Base-by-base conservation (phyloP, 2,888 invertebrate species). In the Polylopha cassiicola region DNA sequence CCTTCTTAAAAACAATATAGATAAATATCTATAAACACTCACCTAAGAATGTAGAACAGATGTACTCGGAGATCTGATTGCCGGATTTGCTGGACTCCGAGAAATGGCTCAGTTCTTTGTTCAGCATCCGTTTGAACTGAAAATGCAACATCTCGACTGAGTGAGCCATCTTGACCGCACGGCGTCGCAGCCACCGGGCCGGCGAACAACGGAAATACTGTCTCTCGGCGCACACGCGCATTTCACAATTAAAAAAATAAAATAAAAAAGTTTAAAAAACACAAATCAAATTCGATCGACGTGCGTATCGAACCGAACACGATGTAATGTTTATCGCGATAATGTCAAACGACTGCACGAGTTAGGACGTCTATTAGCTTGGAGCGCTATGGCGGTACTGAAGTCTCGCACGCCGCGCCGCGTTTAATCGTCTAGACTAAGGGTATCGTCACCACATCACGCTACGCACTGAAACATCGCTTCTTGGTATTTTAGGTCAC, bases 71-170 rank as follows among this genome's bases (percentile, higher is more conserved):
- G 78, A 99, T 98, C 89, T 99, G 98, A 87, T 98, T 98, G 68
- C 99, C 99, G 58, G 98, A 98, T 87, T 95, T 97, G 88, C 97
- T 98, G 53, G 98, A 97, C 85, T 99, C 99, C 51, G 98, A 98
- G 88, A 99, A 99, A 85, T 99, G 99, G 72, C 96, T 97, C 69
- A 99, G 89, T 87, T 99, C 99, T 88, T 98, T 96, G 89, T 99
- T 99, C 82, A 99, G 91, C 98, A 99, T 98, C 77, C 98, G 92
- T 87, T 99, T 99, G 90, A 99, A 99, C 98, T 99, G 91, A 58
- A 78, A 75, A 58, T 74, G 81, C 67, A 84, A 81, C 53, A 80
- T 58, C 58, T 81, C 79, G 56, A 84, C 72, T 73, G 79, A 81
- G 53, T 77, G 68, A 37, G 81, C 76, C 75, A 85, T 78, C 50